A percentile compares a stretch with the other conserved stretches of the same genome.
Conservation (phyloP, 2,888 invertebrate genomes). For the Xestia sexstrigata region DNA sequence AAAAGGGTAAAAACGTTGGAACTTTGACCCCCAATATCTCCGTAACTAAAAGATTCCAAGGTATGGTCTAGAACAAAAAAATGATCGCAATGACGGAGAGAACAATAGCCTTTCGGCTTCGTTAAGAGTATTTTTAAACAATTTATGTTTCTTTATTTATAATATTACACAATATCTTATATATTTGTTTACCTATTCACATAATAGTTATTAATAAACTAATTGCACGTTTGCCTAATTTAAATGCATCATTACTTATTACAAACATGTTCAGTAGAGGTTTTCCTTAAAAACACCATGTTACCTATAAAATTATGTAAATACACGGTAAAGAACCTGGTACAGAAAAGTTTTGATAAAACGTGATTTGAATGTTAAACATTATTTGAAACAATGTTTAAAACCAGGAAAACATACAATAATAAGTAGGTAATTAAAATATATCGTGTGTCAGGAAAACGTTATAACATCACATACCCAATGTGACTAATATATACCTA, state of each 20-base stretch:
- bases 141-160: background rate
- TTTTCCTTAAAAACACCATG: constrained; percentile 50
- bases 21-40: too few species aligned
- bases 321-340: constrained; percentile 39
- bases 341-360: constrained; percentile 18
- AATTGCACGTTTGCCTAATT: constrained; percentile 18
- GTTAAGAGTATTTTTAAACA: too few species aligned
- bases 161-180: background rate
- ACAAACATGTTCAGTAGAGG: constrained; percentile 29
- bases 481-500: background rate
- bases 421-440: background rate
- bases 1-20: too few species aligned
- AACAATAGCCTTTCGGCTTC: too few species aligned
- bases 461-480: background rate
- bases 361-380: constrained; percentile 19
- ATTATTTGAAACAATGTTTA: background rate
- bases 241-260: constrained; percentile 30
- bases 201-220: background rate
- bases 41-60: too few species aligned
- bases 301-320: background rate
- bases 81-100: too few species aligned
- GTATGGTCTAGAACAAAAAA: too few species aligned
- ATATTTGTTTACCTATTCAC: background rate
- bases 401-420: background rate
- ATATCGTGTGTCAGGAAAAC: background rate